Evolutionary conservation across 92 coral and sea anemone species (phyloP), one percentile per base, ranked within the genome.

Genomic region (Epizoanthus stellaris): DNA sequence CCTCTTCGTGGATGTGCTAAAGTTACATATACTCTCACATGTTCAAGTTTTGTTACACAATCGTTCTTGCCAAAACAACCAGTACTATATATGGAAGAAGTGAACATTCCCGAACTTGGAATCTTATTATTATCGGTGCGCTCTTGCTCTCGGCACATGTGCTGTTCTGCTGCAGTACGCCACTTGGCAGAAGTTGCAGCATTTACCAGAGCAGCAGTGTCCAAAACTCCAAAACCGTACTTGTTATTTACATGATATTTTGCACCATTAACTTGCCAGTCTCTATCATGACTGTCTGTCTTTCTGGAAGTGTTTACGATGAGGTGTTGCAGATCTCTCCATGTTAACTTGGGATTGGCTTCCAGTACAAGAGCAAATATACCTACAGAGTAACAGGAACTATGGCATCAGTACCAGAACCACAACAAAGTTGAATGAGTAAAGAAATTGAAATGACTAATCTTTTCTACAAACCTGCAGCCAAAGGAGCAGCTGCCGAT

Each of bases 401-500:
- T 80, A 86, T 40, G 70, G 45, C 25, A 40, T 75, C 11, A 34
- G 36, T 47, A n/a, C 9, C 17, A 20, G 14, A 19, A 49, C 14
- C 5, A 36, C 10, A 47, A 20, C 39, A 73, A 13, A 20, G 13
- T 49, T 7, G 13, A 52, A 13, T 52, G 5, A 52, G 54, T 30
- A 30, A 30, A 30, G 36, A 30, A 30, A 30, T 30, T 30, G 20
- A 23, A 66, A 12, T 25, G 2, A 66, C 20, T 9, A 1, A 14
- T 67, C 15, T 12, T 9, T 23, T 67, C 16, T 16, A 64, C 88
- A 73, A 85, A 97, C 99, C 99, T 81, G 99, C 99, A 79, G 99
- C 99, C 68, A 97, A 92, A 49, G 99, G 99, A 6, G 99, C 99
- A 34, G 99, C 99, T 2, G 99, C 99, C 16, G 99, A 97, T 5